Conservation (phyloP, 2,797 vertebrate species). For the Neoniphon sammara region DNA sequence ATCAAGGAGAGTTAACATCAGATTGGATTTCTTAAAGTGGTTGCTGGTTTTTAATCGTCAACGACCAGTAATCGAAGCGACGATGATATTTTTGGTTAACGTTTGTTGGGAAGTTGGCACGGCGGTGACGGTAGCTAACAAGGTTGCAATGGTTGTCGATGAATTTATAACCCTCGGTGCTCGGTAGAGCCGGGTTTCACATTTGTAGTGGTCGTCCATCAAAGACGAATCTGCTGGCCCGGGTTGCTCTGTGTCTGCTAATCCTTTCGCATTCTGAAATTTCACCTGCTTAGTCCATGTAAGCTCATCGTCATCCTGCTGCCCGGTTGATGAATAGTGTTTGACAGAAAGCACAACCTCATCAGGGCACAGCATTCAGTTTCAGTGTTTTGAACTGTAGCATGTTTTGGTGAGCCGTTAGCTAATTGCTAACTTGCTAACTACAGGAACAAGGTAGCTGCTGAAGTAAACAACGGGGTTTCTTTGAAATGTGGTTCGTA, state of each 20-base stretch:
- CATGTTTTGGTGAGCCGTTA: neutral
- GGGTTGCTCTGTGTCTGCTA: neutral
- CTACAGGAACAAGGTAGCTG: neutral
- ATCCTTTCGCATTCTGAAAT: conserved; percentile 1
- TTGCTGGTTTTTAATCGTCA: neutral
- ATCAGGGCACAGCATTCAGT: neutral
- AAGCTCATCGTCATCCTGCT: neutral
- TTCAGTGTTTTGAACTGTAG: neutral
- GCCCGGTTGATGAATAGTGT: conserved; percentile 25
- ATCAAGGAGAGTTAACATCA: neutral
- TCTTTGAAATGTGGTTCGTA: neutral
- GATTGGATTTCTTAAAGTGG: conserved; percentile 12
- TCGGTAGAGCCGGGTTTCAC: conserved; percentile 31
- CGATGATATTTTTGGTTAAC: conserved; percentile 20
- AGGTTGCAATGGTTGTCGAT: conserved; percentile 17
- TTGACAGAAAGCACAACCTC: neutral
- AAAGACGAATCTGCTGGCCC: neutral
- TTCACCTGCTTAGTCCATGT: conserved; percentile 9
- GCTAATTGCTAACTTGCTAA: neutral
- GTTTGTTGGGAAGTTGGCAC: conserved; percentile 15
- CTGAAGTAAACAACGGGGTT: neutral
- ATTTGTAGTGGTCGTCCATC: neutral
- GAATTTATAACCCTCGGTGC: conserved; percentile 1
- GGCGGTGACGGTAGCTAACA: conserved; percentile 16
- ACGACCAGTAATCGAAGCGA: neutral